Evolutionary conservation across 2,888 invertebrate genomes (phyloP).

Genomic region (Apotomis turbidana): DNA sequence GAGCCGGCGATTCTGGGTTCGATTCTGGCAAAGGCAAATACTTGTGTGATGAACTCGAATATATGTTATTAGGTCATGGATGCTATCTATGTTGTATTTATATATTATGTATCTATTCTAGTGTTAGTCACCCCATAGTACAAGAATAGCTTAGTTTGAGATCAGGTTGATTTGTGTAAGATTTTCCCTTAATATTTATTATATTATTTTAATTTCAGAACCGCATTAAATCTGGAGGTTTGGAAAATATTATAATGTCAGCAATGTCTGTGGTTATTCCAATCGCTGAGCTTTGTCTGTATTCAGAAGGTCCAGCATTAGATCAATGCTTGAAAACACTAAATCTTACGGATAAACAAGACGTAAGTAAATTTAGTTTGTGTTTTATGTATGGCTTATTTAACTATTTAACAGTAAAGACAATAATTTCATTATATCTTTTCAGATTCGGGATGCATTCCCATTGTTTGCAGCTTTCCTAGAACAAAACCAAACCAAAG

Average conservation of each 20-base stretch:
- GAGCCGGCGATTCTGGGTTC: too few species aligned
- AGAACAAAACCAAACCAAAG: conserved; percentile 44
- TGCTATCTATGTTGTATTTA: too few species aligned
- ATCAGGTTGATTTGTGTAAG: too few species aligned
- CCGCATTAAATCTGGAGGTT: conserved; percentile 42
- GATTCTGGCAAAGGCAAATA: too few species aligned
- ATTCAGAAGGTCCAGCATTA: conserved; percentile 43
- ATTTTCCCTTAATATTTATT: background rate
- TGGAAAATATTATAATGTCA: conserved; percentile 52
- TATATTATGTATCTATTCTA: too few species aligned
- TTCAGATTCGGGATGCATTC: conserved; percentile 50
- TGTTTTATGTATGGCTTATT: background rate
- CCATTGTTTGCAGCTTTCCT: conserved; percentile 42
- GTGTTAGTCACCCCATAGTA: too few species aligned
- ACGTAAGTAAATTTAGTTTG: conserved; percentile 47
- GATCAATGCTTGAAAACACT: conserved; percentile 49
- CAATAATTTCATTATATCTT: conserved; percentile 28
- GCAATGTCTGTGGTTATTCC: conserved; percentile 49
- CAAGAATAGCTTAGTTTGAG: too few species aligned
- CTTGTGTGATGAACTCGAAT: too few species aligned
- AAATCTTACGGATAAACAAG: conserved; percentile 48
- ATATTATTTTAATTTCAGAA: conserved; percentile 46
- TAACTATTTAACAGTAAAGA: background rate
- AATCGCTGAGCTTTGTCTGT: conserved; percentile 48
- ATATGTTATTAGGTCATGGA: too few species aligned